Base-by-base conservation (phyloP, 2,888 invertebrate genomes). In the Philereme transversata region DNA sequence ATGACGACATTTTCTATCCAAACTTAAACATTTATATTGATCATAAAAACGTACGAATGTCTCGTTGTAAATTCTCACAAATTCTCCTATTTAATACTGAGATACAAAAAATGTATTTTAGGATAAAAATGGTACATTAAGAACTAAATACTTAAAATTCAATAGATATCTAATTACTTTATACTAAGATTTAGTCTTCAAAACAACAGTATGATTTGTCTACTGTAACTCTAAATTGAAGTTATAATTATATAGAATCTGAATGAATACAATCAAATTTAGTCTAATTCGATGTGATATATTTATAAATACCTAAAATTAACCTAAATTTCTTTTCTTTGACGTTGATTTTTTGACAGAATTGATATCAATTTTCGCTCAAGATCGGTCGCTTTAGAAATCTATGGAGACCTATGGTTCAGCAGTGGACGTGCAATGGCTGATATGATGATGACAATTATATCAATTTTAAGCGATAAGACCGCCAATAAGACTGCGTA, bases 21-120 rank as follows among this genome's bases (percentile, higher is more conserved):
- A 76, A 77, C 74, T 58, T 51, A 58, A 56, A 45, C 45, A 58
- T 65, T 52, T 50, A 56, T 41, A 47, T 56, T 66, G 73, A 78
- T 65, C 64, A 60, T 69, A 64, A 84, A 86, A 83, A 81, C 75
- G 74, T 86, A 87, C 82, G 82, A 86, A 87, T 78, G 63, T 90
- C 54, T 62, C 90, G 90, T 90, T 90, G 91, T 90, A 90, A 90
- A 91, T 73, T 84, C 79, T 90, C 89, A 90, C 87, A 90, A 90
- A 89, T 79, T 84, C 72, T 77, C 82, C 82, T 62, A 58, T 64
- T 75, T 83, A 90, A 89, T 90, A 90, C 87, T 89, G 90, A 85
- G 81, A 83, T 84, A 85, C 79, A 84, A 86, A 72, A 38, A 86
- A 73, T 70, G 67, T 68, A 65, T 71, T 64, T 69, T 73, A 74